Percentiles rank a stretch among this genome's conserved stretches.
phyloP scores from a whole-genome alignment of 2,113 vertebrate species.

The Ploceus nigricollis region DNA sequence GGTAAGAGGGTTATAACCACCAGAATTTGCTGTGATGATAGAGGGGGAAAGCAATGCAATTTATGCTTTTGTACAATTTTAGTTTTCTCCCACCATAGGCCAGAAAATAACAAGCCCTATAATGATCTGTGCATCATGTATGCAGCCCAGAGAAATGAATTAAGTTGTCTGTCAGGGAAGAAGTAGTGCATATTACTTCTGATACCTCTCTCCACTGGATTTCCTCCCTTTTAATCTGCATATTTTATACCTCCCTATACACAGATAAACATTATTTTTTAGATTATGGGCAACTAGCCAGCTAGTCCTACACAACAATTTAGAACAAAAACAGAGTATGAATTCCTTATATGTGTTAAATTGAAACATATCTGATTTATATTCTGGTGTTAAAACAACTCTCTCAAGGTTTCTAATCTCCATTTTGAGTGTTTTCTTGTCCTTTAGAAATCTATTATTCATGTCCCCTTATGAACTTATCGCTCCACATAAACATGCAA shows the following conservation, averaged over 20 bases:
- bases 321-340: background rate
- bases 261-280: background rate
- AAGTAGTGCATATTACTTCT: background rate
- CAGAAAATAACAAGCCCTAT: background rate
- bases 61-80: background rate
- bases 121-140: background rate
- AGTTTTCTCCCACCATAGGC: background rate
- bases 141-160: background rate
- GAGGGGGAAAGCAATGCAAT: background rate
- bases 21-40: background rate
- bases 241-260: background rate
- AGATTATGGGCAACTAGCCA: background rate
- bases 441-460: background rate
- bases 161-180: background rate
- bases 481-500: background rate
- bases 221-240: background rate
- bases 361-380: background rate
- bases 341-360: background rate
- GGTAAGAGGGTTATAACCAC: background rate
- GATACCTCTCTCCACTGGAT: background rate
- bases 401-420: background rate
- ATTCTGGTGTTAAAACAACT: background rate
- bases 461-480: background rate
- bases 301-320: background rate
- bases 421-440: background rate